Evolutionary conservation across 1,140 invertebrate species (phyloP), one percentile per base, ranked within the genome.

Genomic region (Bombus haemorrhoidalis): DNA sequence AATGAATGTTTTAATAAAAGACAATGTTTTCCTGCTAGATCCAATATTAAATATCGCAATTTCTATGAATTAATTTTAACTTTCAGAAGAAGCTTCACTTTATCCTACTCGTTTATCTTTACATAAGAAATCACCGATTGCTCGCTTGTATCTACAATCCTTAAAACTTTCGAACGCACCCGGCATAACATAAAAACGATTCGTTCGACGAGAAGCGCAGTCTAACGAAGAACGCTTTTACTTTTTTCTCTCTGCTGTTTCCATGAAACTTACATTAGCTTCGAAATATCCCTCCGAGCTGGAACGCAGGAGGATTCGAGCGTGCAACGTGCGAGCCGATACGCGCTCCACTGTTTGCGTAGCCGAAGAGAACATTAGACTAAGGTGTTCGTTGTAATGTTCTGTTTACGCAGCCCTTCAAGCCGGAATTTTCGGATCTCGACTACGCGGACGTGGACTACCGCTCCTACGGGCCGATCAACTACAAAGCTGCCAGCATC

Each of bases 401-500:
- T 89, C 32, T 89, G 81, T 90, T 87, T 82, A 87, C 59, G 64
- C 95, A 97, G 96, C 96, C 97, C 95, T 96, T 96, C 94, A 95
- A 96, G 92, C 96, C 97, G 76, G 96, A 97, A 91, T 96, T 96
- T 91, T 96, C 97, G 93, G 98, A 97, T 94, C 96, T 98, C 93
- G 97, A 98, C 92, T 98, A 98, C 95, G 98, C 98, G 66, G 98
- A 98, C 95, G 97, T 98, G 87, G 98, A 98, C 93, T 97, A 98
- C 95, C 97, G 97, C 93, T 97, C 97, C 86, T 98, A 98, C 95
- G 98, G 98, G 84, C 98, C 98, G 57, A 98, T 98, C 92, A 98
- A 98, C 95, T 98, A 98, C 95, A 98, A 98, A 94, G 97, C 97
- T 85, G 98, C 98, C 68, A 98, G 98, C 43, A 96, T 98, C 89